Percentiles rank a stretch among this genome's conserved stretches.
phyloP scores from a whole-genome alignment of 2,113 vertebrate genomes.

The Dasyprocta punctata region DNA sequence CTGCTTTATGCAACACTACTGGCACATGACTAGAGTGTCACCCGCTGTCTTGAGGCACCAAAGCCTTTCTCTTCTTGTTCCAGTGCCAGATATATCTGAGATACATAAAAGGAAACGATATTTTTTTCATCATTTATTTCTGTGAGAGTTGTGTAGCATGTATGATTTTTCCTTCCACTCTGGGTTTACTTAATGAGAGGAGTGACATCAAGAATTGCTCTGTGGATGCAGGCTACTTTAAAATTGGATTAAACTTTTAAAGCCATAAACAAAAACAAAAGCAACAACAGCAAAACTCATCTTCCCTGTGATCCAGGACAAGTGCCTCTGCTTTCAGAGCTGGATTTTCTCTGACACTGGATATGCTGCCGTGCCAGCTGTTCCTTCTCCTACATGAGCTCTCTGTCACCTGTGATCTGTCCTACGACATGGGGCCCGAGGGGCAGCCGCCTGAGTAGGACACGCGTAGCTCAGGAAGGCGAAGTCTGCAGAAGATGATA shows the following conservation, averaged over 20 bases:
- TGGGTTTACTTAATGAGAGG: constrained; percentile 28
- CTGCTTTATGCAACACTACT: background rate
- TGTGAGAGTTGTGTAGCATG: background rate
- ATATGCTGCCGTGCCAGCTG: background rate
- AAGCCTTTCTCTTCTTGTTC: background rate
- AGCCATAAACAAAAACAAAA: background rate
- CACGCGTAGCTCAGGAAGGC: background rate
- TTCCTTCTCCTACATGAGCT: background rate
- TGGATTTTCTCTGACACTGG: constrained; percentile 22
- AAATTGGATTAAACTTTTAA: background rate
- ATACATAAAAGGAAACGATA: background rate
- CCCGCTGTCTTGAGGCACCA: background rate
- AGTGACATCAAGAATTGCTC: background rate
- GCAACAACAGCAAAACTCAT: constrained; percentile 27
- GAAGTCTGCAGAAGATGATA: background rate
- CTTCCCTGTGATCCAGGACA: background rate
- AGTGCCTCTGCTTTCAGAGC: background rate
- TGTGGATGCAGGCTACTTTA: background rate
- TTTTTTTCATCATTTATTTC: background rate
- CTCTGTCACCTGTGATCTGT: background rate
- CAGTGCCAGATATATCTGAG: background rate
- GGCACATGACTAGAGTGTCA: background rate
- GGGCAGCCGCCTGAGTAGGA: background rate
- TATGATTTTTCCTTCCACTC: background rate
- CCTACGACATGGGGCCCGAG: background rate